Evolutionary conservation across 2,113 vertebrate genomes (phyloP).

Genomic region (Antechinus flavipes): DNA sequence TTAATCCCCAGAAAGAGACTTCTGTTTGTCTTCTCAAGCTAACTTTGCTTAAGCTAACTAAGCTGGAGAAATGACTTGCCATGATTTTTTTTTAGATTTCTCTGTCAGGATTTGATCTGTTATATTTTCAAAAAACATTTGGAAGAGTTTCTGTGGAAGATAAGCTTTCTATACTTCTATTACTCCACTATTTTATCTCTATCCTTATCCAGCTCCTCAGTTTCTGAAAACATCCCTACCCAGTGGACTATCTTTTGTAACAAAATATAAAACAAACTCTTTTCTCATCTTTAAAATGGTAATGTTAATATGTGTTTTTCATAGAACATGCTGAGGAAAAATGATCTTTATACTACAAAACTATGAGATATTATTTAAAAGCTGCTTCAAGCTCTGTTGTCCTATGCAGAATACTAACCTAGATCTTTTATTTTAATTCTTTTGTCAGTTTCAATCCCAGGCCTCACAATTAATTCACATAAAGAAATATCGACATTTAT

Average conservation of each 20-base stretch:
- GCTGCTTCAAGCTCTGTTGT: background rate
- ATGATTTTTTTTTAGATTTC: background rate
- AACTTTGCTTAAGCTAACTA: background rate
- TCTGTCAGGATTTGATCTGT: background rate
- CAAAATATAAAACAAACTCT: background rate
- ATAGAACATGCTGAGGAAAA: background rate
- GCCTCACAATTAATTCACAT: background rate
- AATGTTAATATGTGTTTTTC: background rate
- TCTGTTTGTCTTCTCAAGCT: background rate
- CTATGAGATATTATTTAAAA: background rate
- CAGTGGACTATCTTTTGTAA: background rate
- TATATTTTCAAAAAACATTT: background rate
- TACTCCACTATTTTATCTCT: background rate
- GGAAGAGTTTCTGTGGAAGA: background rate
- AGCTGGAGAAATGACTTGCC: background rate
- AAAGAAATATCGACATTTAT: slow-evolving; percentile 9
- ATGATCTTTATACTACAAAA: background rate
- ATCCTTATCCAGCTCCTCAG: background rate
- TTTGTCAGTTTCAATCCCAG: slow-evolving; percentile 29
- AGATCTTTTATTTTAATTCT: slow-evolving; percentile 1
- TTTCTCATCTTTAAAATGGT: background rate
- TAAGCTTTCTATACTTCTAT: background rate
- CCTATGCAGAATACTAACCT: background rate
- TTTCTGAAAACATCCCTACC: background rate
- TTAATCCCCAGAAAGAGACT: background rate